Base-by-base conservation (phyloP, 1,140 invertebrate species). In the Papilio glaucus region DNA sequence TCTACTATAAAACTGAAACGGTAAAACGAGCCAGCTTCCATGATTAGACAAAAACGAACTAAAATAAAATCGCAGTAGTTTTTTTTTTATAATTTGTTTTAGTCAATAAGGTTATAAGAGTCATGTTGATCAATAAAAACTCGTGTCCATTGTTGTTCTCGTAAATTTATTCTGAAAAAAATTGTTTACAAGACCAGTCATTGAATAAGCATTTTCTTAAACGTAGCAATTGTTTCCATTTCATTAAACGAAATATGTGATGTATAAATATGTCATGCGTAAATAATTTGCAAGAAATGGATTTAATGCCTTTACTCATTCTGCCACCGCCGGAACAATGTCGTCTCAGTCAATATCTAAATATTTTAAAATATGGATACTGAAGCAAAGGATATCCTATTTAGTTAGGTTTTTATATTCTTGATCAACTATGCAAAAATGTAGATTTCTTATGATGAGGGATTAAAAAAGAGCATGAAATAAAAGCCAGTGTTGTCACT, bases 111-210 rank as follows among this genome's bases (percentile, higher is more conserved):
- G 49, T 57, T 24, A 24, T 12, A 57, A 21, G 7, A 13, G 49
- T 57, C 49, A 57, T 57, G 10, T 57, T 24, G 45, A 53, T 57
- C 49, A 26, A 57, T 57, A 57, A 57, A 57, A 57, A 57, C 21
- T 57, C 9, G 0, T 2, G 9, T 57, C 49, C 21, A 57, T 57
- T 57, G 49, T 57, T 57, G 21, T 57, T 33, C 29, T 57, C 24
- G 21, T 57, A 26, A 57, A 57, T 57, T 57, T 57, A 57, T 57
- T 57, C 49, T 57, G 45, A 15, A 18, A 13, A 57, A 53, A 57
- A 57, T 57, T 53, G 10, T 57, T 57, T 57, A 57, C 49, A 57
- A 26, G 21, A 57, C 0, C 12, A 4, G 49, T 57, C 21, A 57
- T 57, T 57, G 49, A 57, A 57, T 57, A 10, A 24, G 9, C 49